Percentiles rank a stretch among this genome's conserved stretches.
Conservation (phyloP, 2,113 vertebrate species). For the Pagrus major region DNA sequence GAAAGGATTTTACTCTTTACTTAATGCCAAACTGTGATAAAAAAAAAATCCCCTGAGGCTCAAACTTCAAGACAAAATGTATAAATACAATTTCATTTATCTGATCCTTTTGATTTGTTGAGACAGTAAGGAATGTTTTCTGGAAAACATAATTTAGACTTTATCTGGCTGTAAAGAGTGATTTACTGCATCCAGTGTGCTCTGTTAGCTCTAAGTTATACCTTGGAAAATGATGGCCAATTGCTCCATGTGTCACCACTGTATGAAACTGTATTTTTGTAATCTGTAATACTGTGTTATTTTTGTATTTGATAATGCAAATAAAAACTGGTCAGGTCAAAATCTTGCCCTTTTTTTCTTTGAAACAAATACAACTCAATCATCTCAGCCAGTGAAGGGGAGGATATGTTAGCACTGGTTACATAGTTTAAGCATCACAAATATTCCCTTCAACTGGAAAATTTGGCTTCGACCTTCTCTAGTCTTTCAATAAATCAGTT, state of each 20-base stretch:
- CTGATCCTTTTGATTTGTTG: constrained; percentile 10
- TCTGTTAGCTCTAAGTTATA: not conserved
- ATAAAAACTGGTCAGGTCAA: constrained; percentile 2
- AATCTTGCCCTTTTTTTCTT: constrained; percentile 18
- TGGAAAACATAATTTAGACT: constrained; percentile 9
- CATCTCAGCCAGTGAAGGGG: not conserved
- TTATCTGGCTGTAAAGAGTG: constrained; percentile 8
- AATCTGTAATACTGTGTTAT: not conserved
- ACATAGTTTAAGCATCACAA: constrained; percentile 18
- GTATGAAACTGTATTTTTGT: constrained; percentile 8
- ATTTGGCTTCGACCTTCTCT: not conserved
- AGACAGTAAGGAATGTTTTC: not conserved
- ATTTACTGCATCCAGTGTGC: not conserved
- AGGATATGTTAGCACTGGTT: not conserved
- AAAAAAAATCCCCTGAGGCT: not conserved
- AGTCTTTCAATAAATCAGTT: too few species aligned
- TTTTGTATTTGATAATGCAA: constrained; percentile 6
- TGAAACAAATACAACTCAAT: not conserved
- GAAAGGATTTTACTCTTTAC: not conserved
- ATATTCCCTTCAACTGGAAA: constrained; percentile 21
- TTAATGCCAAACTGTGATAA: constrained; percentile 4
- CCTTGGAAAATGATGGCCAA: constrained; percentile 1
- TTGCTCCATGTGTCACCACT: not conserved
- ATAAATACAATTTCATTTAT: constrained; percentile 4
- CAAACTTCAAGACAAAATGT: constrained; percentile 13